These are phyloP conservation scores for Tethya wilhelma DNA, from an alignment of 37 sponge, comb jelly and placozoan species.

Conservation along the genomic window DNA sequence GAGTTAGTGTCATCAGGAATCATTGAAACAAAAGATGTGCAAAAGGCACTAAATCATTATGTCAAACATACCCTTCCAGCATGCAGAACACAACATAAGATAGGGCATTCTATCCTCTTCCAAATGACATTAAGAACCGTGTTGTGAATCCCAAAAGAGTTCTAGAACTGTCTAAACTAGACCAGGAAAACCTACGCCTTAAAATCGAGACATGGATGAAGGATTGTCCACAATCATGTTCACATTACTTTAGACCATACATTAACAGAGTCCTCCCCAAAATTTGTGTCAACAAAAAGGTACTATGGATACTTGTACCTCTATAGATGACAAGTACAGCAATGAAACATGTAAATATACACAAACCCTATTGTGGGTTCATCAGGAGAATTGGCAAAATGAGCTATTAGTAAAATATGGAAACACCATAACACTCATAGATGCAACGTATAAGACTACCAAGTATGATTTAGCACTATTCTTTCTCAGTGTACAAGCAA, in stretches of 20 bases:
- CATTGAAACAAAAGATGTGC: background rate
- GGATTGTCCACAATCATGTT: background rate
- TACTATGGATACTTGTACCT: background rate
- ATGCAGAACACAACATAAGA: background rate
- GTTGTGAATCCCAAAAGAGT: background rate
- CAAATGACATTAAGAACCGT: slow-evolving; percentile 32
- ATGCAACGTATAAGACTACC: slow-evolving; percentile 58
- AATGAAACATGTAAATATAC: too few species aligned
- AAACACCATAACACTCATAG: slow-evolving; percentile 31
- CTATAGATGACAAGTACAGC: background rate
- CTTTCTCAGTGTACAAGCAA: slow-evolving; percentile 43
- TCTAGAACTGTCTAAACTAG: background rate
- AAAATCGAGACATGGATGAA: slow-evolving; percentile 44
- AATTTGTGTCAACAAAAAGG: background rate
- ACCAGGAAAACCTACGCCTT: slow-evolving; percentile 14
- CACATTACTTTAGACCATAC: slow-evolving; percentile 24
- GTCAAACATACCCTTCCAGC: background rate
- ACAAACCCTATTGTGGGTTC: slow-evolving; percentile 32
- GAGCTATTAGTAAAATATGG: slow-evolving; percentile 45
- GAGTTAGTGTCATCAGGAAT: background rate
- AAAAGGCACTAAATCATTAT: slow-evolving; percentile 6
- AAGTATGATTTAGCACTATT: slow-evolving; percentile 53
- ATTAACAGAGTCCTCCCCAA: background rate
- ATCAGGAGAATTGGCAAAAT: slow-evolving; percentile 56
- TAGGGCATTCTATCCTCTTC: slow-evolving; percentile 30